Conservation (phyloP, 1,140 invertebrate genomes). For the Cherax destructor region DNA sequence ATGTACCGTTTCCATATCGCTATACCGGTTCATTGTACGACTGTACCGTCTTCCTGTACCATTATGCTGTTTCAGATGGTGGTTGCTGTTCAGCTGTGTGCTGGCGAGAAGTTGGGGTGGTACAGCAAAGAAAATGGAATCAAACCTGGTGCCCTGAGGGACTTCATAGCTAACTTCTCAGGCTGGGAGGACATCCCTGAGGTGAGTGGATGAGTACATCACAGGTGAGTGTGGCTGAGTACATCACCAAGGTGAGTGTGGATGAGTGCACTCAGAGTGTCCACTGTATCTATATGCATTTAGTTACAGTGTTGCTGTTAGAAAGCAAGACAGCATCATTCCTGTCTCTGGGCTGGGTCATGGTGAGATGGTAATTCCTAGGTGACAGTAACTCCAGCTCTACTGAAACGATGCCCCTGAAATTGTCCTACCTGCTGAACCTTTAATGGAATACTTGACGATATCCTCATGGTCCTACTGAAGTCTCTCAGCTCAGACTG, state of each 20-base stretch:
- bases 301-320: background rate
- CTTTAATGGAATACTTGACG: too few relatives aligned
- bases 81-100: background rate
- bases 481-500: too few relatives aligned
- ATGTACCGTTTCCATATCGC: too few relatives aligned
- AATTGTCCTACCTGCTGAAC: too few relatives aligned
- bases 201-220: slow-evolving; percentile 23
- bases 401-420: too few relatives aligned
- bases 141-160: background rate
- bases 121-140: background rate
- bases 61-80: too few relatives aligned
- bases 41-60: too few relatives aligned
- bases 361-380: background rate
- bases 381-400: too few relatives aligned
- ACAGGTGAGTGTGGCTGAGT: background rate
- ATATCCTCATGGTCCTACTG: too few relatives aligned
- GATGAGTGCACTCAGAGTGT: background rate
- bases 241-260: background rate
- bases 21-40: too few relatives aligned
- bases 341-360: background rate
- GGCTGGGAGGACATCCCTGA: slow-evolving; percentile 40
- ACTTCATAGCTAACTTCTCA: slow-evolving; percentile 26
- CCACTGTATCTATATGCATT: background rate
- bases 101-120: slow-evolving; percentile 24
- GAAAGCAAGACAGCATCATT: background rate